Percentiles rank a stretch among this genome's conserved stretches.
These are phyloP conservation scores for Medauroidea extradentata DNA, from an alignment of 1,140 invertebrate genomes.

Conservation along the genomic window DNA sequence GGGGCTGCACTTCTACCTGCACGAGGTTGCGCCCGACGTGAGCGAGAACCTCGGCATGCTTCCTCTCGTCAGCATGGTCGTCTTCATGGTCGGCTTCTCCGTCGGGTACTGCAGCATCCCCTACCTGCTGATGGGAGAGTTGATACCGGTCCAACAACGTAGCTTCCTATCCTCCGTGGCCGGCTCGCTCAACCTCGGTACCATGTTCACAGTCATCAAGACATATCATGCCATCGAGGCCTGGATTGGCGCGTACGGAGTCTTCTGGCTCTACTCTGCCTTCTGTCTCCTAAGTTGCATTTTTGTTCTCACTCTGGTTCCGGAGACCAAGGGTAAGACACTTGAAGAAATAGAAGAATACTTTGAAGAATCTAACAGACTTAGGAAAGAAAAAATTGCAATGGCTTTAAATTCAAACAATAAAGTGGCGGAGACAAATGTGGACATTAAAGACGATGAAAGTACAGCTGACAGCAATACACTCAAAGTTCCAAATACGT, in stretches of 20 bases:
- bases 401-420: no score
- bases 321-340: constrained; percentile 53
- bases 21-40: constrained; percentile 21
- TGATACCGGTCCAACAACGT: constrained; percentile 43
- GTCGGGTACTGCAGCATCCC: constrained; percentile 50
- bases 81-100: constrained; percentile 49
- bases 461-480: no score
- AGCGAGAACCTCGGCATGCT: constrained; percentile 37
- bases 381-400: constrained; percentile 3
- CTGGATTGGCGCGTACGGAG: constrained; percentile 36
- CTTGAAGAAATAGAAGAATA: constrained; percentile 48
- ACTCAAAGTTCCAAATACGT: no score
- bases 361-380: constrained; percentile 23
- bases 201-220: constrained; percentile 48
- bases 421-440: no score
- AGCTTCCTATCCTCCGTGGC: constrained; percentile 43
- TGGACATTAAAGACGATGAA: no score
- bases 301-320: constrained; percentile 46
- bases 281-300: constrained; percentile 42
- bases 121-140: constrained; percentile 49
- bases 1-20: constrained; percentile 52
- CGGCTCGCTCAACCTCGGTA: constrained; percentile 42
- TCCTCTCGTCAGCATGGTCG: constrained; percentile 44
- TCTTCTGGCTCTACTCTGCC: constrained; percentile 50
- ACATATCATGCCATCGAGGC: constrained; percentile 40